A percentile compares a stretch with the other conserved stretches of the same genome.
Evolutionary conservation across 2,797 vertebrate species (phyloP).

Genomic region (Fistularia commersonii): DNA sequence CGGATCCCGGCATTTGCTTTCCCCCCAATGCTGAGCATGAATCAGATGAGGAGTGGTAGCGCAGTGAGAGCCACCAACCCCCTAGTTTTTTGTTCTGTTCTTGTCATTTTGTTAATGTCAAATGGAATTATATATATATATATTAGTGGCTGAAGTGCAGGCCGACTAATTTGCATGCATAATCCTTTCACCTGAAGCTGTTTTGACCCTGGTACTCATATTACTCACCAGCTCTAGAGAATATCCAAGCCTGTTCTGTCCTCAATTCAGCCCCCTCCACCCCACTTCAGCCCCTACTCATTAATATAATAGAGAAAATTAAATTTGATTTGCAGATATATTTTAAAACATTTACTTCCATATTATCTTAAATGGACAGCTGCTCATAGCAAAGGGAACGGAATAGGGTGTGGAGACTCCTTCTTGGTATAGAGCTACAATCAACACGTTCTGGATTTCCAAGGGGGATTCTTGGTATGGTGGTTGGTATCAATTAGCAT

Average conservation of each 20-base stretch:
- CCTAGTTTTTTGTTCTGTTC: too few species aligned
- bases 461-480: too few species aligned
- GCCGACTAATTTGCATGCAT: slow-evolving; percentile 27
- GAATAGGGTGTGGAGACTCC: too few species aligned
- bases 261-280: not conserved
- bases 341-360: too few species aligned
- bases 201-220: slow-evolving; percentile 35
- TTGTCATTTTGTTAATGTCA: slow-evolving; percentile 5
- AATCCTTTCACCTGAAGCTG: slow-evolving; percentile 29
- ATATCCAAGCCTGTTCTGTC: slow-evolving; percentile 16
- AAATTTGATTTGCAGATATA: not conserved
- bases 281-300: not conserved
- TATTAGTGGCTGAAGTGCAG: slow-evolving; percentile 15
- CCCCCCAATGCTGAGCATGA: slow-evolving; percentile 38
- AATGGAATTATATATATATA: too few species aligned
- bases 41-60: slow-evolving; percentile 30
- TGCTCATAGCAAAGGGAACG: too few species aligned
- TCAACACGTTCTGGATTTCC: too few species aligned
- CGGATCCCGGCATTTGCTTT: slow-evolving; percentile 38
- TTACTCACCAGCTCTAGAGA: slow-evolving; percentile 36
- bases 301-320: slow-evolving; percentile 19
- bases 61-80: slow-evolving; percentile 13
- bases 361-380: too few species aligned
- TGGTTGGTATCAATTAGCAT: too few species aligned
- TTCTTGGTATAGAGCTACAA: too few species aligned